Evolutionary conservation across 2,113 vertebrate genomes (phyloP), one percentile per base, ranked within the genome.

Genomic region (Thamnaconus septentrionalis): DNA sequence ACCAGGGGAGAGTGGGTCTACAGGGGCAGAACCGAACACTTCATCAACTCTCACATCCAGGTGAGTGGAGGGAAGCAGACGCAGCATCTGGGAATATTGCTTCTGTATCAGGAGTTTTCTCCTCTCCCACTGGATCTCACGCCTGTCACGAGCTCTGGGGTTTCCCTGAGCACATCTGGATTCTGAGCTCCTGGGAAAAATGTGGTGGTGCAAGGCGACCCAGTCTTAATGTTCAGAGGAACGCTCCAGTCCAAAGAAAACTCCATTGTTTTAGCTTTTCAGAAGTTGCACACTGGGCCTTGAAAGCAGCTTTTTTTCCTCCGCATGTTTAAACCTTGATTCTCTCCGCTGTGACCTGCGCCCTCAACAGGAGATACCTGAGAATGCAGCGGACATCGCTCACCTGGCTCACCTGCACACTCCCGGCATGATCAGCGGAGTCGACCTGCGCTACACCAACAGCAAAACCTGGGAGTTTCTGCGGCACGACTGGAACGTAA

Each of bases 401-500:
- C 94, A 94, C 73, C 82, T 94, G 43, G 59, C 65, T 44, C 90
- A 93, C 61, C 81, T 95, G 43, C 94, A 95, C 8, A 87, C 70
- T 0, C 91, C 94, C 0, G 82, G 88, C 4, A 66, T 94, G 1
- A 43, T 91, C 53, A 91, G 88, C 0, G 92, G 93, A 1, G 75
- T 73, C 0, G 92, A 94, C 49, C 84, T 94, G 55, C 90, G 92
- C 10, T 90, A 91, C 85, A 94, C 78, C 3, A 84, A 90, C 69
- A 91, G 80, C 56, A 87, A 80, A 63, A 74, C 86, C 47, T 95
- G 93, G 92, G 68, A 88, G 8, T 94, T 93, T 61, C 39, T 93
- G 18, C 88, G 77, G 3, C 94, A 95, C 11, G 47, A 80, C 41
- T 95, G 94, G 94, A 91, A 94, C 91, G 94, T 93, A 71, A 64